Conservation (phyloP, 2,113 vertebrate genomes). For the Scolopax mira region DNA sequence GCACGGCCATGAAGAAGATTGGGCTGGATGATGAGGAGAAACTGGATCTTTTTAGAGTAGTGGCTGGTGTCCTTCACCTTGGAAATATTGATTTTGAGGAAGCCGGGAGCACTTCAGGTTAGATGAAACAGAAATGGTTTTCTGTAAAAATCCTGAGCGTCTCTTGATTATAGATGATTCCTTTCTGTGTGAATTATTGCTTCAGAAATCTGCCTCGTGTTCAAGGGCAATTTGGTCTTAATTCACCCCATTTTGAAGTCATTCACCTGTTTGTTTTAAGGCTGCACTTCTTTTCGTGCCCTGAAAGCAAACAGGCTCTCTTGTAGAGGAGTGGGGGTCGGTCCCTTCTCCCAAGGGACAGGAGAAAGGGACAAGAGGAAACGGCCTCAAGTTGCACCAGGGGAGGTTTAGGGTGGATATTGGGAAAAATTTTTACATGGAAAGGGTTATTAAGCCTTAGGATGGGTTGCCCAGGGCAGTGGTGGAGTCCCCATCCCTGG, state of each 20-base stretch:
- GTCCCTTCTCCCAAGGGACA: too few relatives aligned
- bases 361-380: too few relatives aligned
- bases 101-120: conserved; percentile 94
- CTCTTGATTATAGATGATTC: neutral
- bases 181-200: neutral
- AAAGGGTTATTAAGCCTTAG: too few relatives aligned
- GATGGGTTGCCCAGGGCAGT: too few relatives aligned
- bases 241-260: neutral
- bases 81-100: conserved; percentile 99
- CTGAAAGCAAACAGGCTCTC: neutral
- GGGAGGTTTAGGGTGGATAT: too few relatives aligned
- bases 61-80: conserved; percentile 95
- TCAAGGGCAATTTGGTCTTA: neutral
- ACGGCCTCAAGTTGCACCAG: too few relatives aligned
- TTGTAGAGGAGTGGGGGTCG: too few relatives aligned
- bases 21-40: conserved; percentile 93
- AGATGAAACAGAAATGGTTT: neutral
- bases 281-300: neutral
- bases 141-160: neutral
- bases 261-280: neutral
- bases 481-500: too few relatives aligned
- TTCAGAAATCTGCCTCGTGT: neutral
- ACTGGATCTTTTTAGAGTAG: conserved; percentile 93
- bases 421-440: too few relatives aligned
- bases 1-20: conserved; percentile 96